phyloP scores from a whole-genome alignment of 2,797 vertebrate species.

The Rhinella marina region DNA sequence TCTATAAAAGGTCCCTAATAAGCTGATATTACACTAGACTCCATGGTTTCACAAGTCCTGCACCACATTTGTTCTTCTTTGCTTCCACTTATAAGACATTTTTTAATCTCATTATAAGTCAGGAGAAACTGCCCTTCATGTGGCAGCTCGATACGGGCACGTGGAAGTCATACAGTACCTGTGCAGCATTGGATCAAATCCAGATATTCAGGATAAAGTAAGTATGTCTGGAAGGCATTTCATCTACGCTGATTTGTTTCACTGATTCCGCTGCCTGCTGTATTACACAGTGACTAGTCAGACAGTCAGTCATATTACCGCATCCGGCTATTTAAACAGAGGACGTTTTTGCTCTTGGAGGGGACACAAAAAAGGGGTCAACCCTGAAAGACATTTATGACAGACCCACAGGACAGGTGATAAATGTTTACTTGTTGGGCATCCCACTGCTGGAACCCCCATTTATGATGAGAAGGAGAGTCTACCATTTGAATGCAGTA shows the following conservation, averaged over 20 bases:
- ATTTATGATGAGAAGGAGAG: too few relatives aligned
- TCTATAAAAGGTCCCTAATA: background rate
- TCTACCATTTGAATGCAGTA: too few relatives aligned
- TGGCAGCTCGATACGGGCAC: slow-evolving; percentile 93
- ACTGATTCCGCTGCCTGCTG: background rate
- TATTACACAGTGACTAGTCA: background rate
- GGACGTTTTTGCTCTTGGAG: too few relatives aligned
- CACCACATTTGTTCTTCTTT: background rate
- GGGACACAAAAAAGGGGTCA: too few relatives aligned
- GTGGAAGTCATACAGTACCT: slow-evolving; percentile 94
- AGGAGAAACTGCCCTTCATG: slow-evolving; percentile 93
- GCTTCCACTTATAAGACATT: background rate
- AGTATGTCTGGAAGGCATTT: slow-evolving; percentile 54
- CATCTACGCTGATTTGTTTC: background rate
- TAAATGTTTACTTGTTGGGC: too few relatives aligned
- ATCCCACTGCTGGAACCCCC: too few relatives aligned
- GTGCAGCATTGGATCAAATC: slow-evolving; percentile 88
- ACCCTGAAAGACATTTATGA: too few relatives aligned
- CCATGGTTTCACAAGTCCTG: background rate
- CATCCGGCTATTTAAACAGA: background rate
- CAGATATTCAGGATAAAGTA: slow-evolving; percentile 91
- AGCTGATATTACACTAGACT: background rate
- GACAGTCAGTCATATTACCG: background rate
- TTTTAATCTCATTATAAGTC: slow-evolving; percentile 73
- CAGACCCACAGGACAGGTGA: too few relatives aligned